These are phyloP conservation scores for Caenorhabditis sinica DNA, from an alignment of 2,888 invertebrate species.

Conservation along the genomic window DNA sequence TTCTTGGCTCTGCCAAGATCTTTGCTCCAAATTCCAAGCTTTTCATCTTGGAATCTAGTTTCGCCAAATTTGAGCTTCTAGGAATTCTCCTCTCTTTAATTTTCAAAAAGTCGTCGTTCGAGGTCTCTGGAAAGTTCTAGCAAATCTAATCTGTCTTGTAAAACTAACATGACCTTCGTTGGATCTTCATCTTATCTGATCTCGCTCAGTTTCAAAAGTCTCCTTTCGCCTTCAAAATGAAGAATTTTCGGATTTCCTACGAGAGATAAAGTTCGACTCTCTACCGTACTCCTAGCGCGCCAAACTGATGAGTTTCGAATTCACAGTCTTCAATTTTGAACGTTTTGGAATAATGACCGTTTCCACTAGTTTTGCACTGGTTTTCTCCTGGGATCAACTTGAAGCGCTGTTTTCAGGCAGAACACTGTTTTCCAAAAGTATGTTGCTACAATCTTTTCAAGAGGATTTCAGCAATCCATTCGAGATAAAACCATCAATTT, in stretches of 20 bases:
- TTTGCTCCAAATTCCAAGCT: no score
- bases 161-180: conserved; percentile 34
- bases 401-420: no score
- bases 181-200: conserved; percentile 23
- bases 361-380: no score
- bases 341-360: no score
- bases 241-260: background rate
- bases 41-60: background rate
- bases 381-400: no score
- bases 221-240: background rate
- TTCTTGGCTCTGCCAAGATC: no score
- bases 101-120: background rate
- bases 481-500: no score
- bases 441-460: no score
- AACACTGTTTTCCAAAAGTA: no score
- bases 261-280: background rate
- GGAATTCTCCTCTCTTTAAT: no score
- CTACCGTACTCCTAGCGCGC: conserved; percentile 19
- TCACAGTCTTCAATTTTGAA: no score
- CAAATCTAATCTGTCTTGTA: conserved; percentile 13
- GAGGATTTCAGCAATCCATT: no score
- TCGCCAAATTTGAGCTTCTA: background rate
- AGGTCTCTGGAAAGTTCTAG: background rate
- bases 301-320: conserved; percentile 13
- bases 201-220: conserved; percentile 5